phyloP scores from a whole-genome alignment of 2,797 vertebrate genomes.

The Synaphobranchus kaupii region DNA sequence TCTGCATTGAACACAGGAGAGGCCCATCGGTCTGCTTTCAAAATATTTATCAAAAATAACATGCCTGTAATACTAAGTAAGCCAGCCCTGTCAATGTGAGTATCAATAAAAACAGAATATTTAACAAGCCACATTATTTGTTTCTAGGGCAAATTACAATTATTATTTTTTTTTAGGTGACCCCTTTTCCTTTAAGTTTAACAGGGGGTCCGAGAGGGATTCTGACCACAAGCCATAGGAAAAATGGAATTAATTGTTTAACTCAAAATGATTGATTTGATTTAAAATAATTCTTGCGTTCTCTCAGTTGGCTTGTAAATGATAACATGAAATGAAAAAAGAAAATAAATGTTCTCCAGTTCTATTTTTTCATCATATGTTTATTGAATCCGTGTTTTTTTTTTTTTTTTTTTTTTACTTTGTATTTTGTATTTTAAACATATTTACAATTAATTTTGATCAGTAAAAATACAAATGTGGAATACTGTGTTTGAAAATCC shows the following conservation, averaged over 20 bases:
- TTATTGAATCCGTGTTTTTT: slow-evolving; percentile 81
- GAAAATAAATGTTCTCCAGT: not conserved
- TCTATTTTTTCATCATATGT: slow-evolving; percentile 67
- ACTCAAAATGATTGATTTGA: not conserved
- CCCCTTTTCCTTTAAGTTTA: not conserved
- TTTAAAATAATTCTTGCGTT: not conserved
- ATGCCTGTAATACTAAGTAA: too few species aligned
- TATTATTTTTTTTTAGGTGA: too few species aligned
- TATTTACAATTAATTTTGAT: slow-evolving; percentile 78
- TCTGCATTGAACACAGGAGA: not conserved
- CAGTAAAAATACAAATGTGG: slow-evolving; percentile 83
- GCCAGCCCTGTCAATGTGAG: too few species aligned
- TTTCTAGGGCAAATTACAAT: not conserved
- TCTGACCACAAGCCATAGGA: not conserved
- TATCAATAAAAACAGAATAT: not conserved
- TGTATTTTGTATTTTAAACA: slow-evolving; percentile 67
- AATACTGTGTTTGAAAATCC: slow-evolving; percentile 74
- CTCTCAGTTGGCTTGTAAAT: not conserved
- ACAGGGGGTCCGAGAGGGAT: not conserved
- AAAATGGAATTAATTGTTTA: not conserved
- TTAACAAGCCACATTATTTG: not conserved
- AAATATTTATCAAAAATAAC: not conserved
- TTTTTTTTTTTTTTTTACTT: slow-evolving; percentile 48
- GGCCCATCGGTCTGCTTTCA: not conserved
- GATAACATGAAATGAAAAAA: not conserved